Conservation (phyloP, 1,140 invertebrate genomes). For the Nebria ingens region DNA sequence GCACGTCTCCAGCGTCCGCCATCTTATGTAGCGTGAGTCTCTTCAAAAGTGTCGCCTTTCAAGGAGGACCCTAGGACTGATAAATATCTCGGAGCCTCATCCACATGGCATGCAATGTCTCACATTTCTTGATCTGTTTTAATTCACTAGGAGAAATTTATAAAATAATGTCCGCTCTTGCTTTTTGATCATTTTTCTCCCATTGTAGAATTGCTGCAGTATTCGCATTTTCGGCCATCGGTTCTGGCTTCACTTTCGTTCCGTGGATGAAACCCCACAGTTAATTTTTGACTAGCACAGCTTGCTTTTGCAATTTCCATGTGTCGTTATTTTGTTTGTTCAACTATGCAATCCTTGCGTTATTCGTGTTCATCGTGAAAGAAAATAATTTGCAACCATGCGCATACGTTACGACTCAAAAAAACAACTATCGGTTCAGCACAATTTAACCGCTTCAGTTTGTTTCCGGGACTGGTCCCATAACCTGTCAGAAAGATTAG, state of each 20-base stretch:
- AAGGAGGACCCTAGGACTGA: slow-evolving; percentile 17
- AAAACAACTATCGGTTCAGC: neutral
- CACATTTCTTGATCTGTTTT: slow-evolving; percentile 17
- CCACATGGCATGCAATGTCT: slow-evolving; percentile 17
- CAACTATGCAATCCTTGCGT: slow-evolving; percentile 12
- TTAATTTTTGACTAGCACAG: slow-evolving; percentile 21
- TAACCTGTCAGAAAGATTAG: neutral
- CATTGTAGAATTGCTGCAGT: neutral
- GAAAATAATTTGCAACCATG: no score
- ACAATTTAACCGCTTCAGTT: no score
- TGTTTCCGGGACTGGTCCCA: neutral
- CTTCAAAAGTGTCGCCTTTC: slow-evolving; percentile 14
- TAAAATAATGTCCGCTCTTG: slow-evolving; percentile 18
- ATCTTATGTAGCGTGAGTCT: slow-evolving; percentile 16
- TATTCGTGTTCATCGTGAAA: neutral
- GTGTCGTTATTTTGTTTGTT: slow-evolving; percentile 21
- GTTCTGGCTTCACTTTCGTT: neutral
- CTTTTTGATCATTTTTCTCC: slow-evolving; percentile 15
- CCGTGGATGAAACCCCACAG: slow-evolving; percentile 20
- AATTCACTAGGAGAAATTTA: slow-evolving; percentile 19
- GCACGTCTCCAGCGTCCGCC: slow-evolving; percentile 15
- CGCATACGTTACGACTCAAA: no score
- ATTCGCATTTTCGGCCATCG: neutral
- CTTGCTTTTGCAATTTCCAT: slow-evolving; percentile 21
- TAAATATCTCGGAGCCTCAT: slow-evolving; percentile 13